Evolutionary conservation across 2,113 vertebrate species (phyloP).

Genomic region (Malurus alboscapulatus): DNA sequence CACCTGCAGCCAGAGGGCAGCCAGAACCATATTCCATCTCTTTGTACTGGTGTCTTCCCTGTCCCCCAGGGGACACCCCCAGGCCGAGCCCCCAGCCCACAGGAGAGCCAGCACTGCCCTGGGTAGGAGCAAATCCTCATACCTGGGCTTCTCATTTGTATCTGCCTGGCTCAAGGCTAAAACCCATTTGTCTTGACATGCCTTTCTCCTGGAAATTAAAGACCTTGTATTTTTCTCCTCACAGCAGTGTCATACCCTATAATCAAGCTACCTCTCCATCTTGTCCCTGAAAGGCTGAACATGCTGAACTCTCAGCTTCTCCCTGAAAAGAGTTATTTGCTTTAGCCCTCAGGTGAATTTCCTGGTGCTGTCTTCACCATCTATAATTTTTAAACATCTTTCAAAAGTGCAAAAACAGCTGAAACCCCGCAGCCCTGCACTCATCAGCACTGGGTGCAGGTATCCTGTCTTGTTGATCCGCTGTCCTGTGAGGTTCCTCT

Average conservation of each 20-base stretch:
- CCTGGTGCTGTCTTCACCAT: background rate
- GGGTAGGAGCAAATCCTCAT: accelerated
- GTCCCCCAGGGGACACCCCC: accelerated
- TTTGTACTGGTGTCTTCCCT: background rate
- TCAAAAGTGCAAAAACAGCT: background rate
- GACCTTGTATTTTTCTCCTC: background rate
- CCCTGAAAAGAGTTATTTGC: background rate
- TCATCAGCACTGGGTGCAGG: background rate
- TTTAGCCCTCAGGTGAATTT: background rate
- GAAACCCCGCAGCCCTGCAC: background rate
- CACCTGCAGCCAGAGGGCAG: no score
- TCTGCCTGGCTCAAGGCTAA: background rate
- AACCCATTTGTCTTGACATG: background rate
- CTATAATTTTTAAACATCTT: background rate
- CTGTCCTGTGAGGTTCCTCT: background rate
- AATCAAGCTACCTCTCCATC: slow-evolving; percentile 8
- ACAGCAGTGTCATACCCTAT: background rate
- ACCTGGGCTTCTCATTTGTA: background rate
- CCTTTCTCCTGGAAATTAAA: slow-evolving; percentile 17
- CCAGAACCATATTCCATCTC: background rate
- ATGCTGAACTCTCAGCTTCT: background rate
- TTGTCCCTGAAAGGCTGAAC: slow-evolving; percentile 2
- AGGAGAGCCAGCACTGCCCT: background rate
- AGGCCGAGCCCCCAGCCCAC: accelerated
- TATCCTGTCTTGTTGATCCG: background rate